Percentiles rank a stretch among this genome's conserved stretches.
Conservation (phyloP, 2,113 vertebrate genomes). For the Calidris pugnax region DNA sequence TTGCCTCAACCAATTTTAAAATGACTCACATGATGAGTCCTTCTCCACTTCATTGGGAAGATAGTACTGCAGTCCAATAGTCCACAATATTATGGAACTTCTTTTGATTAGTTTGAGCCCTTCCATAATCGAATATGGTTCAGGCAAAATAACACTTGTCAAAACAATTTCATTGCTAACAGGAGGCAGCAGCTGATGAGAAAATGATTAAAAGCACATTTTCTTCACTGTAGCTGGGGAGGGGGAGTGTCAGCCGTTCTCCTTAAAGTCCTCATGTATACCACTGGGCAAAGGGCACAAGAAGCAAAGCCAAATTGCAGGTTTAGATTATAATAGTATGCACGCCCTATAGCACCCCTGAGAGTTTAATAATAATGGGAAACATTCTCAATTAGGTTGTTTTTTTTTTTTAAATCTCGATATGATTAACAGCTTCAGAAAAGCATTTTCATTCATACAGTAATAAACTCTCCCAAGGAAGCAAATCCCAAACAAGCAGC, state of each 20-base stretch:
- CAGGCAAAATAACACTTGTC: background rate
- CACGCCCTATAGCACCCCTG: background rate
- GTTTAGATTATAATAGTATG: background rate
- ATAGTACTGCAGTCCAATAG: background rate
- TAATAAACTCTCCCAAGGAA: conserved; percentile 43
- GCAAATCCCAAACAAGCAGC: conserved; percentile 45
- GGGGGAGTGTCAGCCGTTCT: background rate
- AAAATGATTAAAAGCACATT: background rate
- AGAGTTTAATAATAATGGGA: conserved; percentile 44
- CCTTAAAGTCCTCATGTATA: background rate
- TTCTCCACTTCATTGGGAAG: background rate
- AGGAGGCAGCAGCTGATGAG: conserved; percentile 20
- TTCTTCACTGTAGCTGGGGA: background rate
- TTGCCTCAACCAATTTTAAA: conserved; percentile 17
- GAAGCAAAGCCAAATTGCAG: background rate
- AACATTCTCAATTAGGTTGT: conserved; percentile 27
- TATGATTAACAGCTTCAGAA: conserved; percentile 50
- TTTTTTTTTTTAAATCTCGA: background rate
- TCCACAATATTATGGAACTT: background rate
- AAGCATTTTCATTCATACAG: conserved; percentile 42
- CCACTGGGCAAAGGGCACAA: background rate
- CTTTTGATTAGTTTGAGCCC: background rate
- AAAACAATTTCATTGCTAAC: background rate
- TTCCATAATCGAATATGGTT: background rate
- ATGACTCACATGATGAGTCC: background rate